phyloP scores from a whole-genome alignment of 1,140 invertebrate genomes.

The Orchesella cincta region DNA sequence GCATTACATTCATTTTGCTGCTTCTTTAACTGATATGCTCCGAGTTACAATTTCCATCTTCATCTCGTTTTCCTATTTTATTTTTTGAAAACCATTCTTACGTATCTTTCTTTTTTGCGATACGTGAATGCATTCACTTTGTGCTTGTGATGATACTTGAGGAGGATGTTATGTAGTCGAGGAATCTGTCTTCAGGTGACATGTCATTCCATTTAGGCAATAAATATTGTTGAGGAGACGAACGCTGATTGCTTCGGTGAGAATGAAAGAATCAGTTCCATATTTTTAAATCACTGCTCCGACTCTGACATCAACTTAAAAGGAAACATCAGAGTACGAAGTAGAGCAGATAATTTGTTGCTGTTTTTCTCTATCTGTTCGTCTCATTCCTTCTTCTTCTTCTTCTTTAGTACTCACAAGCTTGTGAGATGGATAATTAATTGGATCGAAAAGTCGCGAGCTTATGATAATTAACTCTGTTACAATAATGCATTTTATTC shows the following conservation, averaged over 20 bases:
- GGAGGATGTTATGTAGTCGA: not conserved
- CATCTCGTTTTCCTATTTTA: not conserved
- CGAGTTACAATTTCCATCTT: conserved; percentile 3
- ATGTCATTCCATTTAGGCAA: conserved; percentile 28
- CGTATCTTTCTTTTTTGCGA: not conserved
- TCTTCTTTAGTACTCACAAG: conserved; percentile 7
- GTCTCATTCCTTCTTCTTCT: not conserved
- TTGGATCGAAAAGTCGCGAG: conserved; percentile 16
- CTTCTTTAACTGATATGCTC: not conserved
- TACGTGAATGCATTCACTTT: too few relatives aligned
- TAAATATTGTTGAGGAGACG: conserved; percentile 13
- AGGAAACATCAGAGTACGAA: too few relatives aligned
- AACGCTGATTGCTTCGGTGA: conserved; percentile 25
- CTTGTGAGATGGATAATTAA: conserved; percentile 26
- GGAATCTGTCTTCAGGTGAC: conserved; percentile 29
- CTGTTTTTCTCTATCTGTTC: not conserved
- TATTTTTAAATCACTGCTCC: conserved; percentile 21
- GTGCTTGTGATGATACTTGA: not conserved
- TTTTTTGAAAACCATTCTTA: conserved; percentile 16
- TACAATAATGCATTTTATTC: conserved; percentile 21
- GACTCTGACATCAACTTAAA: too few relatives aligned
- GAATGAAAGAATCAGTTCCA: conserved; percentile 17
- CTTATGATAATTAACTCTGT: conserved; percentile 21
- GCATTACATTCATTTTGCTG: not conserved
- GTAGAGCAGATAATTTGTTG: too few relatives aligned